Evolutionary conservation across 1,140 invertebrate species (phyloP).

Genomic region (Bombus confusus): DNA sequence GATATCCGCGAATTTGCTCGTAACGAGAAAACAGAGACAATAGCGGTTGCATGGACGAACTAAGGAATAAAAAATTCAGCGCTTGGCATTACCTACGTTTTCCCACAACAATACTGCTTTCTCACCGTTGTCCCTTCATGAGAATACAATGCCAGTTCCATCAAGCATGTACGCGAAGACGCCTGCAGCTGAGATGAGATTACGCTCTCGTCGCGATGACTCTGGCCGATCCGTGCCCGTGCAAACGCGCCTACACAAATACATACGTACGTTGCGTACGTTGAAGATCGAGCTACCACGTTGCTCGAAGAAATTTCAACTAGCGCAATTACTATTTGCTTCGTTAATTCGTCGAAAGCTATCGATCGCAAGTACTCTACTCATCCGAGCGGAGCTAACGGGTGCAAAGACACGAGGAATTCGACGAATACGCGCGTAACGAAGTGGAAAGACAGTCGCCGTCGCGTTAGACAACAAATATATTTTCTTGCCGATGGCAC

Average conservation of each 20-base stretch:
- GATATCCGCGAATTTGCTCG: background rate
- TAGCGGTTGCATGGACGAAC: background rate
- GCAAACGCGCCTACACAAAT: background rate
- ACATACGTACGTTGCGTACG: background rate
- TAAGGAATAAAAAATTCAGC: background rate
- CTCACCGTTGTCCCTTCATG: conserved; percentile 23
- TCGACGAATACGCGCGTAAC: background rate
- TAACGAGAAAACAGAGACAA: background rate
- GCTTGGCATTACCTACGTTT: background rate
- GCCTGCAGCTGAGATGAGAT: conserved; percentile 22
- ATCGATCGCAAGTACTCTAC: background rate
- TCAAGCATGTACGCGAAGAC: conserved; percentile 6
- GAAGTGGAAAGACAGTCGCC: background rate
- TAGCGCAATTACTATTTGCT: too few species aligned
- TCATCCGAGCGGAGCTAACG: too few species aligned
- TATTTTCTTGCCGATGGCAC: background rate
- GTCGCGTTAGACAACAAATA: background rate
- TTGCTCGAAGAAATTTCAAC: background rate
- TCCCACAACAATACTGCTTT: conserved; percentile 32
- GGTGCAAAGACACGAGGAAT: background rate
- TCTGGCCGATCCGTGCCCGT: background rate
- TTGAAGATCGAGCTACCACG: background rate
- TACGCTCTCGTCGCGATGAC: conserved; percentile 12
- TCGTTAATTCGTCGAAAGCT: too few species aligned
- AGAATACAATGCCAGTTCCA: conserved; percentile 10